These are phyloP conservation scores for Luehdorfia chinensis DNA, from an alignment of 1,140 invertebrate species.

Conservation along the genomic window DNA sequence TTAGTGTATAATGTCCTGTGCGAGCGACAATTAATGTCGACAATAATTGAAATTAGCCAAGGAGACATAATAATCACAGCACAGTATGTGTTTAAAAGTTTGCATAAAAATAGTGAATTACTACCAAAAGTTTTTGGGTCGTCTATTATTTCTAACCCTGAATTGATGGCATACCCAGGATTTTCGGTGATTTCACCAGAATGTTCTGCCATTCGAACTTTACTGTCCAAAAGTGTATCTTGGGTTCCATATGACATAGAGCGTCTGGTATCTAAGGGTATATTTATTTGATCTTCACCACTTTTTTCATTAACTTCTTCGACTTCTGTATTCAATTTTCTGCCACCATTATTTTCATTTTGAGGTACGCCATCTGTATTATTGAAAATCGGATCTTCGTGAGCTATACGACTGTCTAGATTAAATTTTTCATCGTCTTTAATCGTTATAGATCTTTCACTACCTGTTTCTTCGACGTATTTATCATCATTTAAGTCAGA, in stretches of 20 bases:
- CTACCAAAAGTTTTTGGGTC: constrained; percentile 6
- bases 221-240: constrained; percentile 1
- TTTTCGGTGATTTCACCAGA: background rate
- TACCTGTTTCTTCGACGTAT: background rate
- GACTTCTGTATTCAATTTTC: background rate
- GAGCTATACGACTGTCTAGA: too few species aligned
- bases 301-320: background rate
- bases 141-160: background rate
- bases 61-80: too few species aligned
- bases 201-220: background rate
- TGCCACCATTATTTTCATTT: too few species aligned
- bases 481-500: background rate
- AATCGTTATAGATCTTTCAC: constrained; percentile 1
- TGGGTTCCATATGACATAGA: background rate
- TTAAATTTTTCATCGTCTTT: background rate
- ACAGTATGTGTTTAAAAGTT: too few species aligned
- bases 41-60: too few species aligned
- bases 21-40: too few species aligned
- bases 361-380: too few species aligned
- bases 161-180: background rate
- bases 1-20: too few species aligned
- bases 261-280: background rate
- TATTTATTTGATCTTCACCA: background rate
- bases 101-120: background rate
- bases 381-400: too few species aligned